These are phyloP conservation scores for Serripes groenlandicus DNA, from an alignment of 2,888 invertebrate genomes.

Conservation along the genomic window DNA sequence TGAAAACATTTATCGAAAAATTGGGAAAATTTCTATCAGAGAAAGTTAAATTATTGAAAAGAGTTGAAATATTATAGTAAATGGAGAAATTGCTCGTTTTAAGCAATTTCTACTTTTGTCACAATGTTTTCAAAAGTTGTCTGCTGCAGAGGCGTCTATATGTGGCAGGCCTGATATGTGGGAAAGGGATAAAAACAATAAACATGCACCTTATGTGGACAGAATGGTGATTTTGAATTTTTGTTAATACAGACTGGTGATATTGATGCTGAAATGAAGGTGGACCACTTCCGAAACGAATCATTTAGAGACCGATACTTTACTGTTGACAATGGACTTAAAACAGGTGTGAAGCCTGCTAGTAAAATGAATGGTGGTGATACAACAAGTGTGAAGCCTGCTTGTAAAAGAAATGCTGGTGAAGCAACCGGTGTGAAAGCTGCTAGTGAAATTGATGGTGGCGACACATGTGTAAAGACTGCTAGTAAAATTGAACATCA, in stretches of 20 bases:
- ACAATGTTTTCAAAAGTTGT: not conserved
- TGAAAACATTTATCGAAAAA: too few species aligned
- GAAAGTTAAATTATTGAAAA: not conserved
- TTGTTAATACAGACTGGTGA: not conserved
- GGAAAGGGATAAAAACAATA: not conserved
- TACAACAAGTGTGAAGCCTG: not conserved
- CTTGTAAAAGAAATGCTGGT: too few species aligned
- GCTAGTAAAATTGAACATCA: too few species aligned
- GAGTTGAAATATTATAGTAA: not conserved
- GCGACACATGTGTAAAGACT: too few species aligned
- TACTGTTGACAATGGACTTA: slow-evolving; percentile 46
- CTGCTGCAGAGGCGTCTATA: not conserved
- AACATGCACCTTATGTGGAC: not conserved
- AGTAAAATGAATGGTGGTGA: too few species aligned
- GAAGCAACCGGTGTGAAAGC: too few species aligned
- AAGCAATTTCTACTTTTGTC: not conserved
- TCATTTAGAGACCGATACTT: slow-evolving; percentile 81
- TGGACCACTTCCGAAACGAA: slow-evolving; percentile 78
- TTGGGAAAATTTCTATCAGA: too few species aligned
- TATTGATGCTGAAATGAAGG: slow-evolving; percentile 60
- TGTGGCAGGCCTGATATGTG: not conserved
- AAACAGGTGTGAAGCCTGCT: too few species aligned
- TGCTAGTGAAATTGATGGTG: too few species aligned
- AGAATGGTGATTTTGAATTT: too few species aligned
- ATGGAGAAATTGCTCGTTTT: not conserved